phyloP scores from a whole-genome alignment of 37 sponge, comb jelly and placozoan species.

The Axinella damicornis region DNA sequence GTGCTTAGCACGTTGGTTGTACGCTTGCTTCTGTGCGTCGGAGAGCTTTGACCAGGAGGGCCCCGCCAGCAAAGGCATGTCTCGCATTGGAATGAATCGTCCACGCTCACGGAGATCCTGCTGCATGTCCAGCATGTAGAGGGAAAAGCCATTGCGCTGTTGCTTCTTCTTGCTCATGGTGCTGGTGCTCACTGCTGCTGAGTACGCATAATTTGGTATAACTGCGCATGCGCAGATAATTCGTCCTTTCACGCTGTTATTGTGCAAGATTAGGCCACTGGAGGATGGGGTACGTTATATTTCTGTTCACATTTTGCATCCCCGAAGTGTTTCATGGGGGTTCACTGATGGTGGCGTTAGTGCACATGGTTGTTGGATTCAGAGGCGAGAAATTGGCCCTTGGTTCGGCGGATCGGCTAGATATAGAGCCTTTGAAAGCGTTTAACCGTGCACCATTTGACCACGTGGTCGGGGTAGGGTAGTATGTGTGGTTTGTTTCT shows the following conservation, averaged over 20 bases:
- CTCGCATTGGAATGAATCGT: conserved; percentile 59
- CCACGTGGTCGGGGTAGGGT: no score
- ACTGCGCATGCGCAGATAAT: conserved; percentile 25
- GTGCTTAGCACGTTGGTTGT: conserved; percentile 52
- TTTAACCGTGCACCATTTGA: no score
- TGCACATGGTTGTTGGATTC: no score
- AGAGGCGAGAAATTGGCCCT: no score
- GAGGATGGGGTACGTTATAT: conserved; percentile 17
- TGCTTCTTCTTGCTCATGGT: conserved; percentile 82
- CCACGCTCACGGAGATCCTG: conserved; percentile 54
- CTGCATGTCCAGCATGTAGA: conserved; percentile 86
- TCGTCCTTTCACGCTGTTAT: conserved; percentile 15
- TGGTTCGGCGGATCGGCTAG: no score
- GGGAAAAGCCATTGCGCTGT: conserved; percentile 71
- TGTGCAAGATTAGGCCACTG: neutral
- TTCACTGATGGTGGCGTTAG: no score
- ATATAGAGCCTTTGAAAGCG: no score
- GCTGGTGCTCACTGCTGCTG: no score
- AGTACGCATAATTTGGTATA: neutral
- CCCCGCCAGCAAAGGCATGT: conserved; percentile 69
- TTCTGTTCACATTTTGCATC: no score
- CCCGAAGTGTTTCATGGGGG: no score
- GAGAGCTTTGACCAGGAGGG: conserved; percentile 72
- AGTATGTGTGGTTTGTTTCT: no score
- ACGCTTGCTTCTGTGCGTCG: conserved; percentile 58